These are phyloP conservation scores for Thera britannica DNA, from an alignment of 2,888 invertebrate species.

Conservation along the genomic window DNA sequence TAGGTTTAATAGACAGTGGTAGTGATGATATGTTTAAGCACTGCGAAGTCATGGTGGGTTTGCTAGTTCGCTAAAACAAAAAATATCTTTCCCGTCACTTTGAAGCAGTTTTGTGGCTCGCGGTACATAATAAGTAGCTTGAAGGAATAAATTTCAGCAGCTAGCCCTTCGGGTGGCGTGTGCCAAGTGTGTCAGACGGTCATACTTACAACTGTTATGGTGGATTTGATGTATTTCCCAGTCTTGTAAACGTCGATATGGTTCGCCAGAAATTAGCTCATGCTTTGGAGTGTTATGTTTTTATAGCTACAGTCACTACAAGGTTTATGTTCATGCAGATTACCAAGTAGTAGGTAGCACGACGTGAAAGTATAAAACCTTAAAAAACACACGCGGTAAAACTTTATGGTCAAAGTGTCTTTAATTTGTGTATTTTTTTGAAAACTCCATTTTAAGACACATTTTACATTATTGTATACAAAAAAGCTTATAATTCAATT, in stretches of 20 bases:
- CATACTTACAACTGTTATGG: constrained; percentile 30
- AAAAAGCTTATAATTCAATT: neutral
- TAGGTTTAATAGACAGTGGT: too few species aligned
- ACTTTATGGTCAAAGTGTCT: constrained; percentile 1
- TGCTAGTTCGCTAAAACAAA: too few species aligned
- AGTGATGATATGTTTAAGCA: too few species aligned
- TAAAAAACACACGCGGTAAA: neutral
- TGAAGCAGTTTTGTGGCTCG: constrained; percentile 12
- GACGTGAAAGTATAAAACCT: constrained; percentile 4
- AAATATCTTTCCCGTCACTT: neutral
- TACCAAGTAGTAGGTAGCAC: constrained; percentile 3
- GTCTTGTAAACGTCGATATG: constrained; percentile 32
- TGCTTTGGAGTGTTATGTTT: constrained; percentile 17
- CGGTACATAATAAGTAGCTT: constrained; percentile 38
- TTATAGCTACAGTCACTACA: constrained; percentile 28
- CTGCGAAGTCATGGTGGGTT: too few species aligned
- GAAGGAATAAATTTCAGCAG: constrained; percentile 35
- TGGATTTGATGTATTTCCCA: constrained; percentile 37
- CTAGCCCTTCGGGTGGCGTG: constrained; percentile 31
- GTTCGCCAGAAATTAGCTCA: constrained; percentile 25
- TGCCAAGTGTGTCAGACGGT: constrained; percentile 35
- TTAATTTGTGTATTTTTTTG: too few species aligned
- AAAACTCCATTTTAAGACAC: neutral
- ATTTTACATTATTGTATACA: neutral
- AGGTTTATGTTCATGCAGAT: constrained; percentile 26